A percentile compares a stretch with the other conserved stretches of the same genome.
Conservation (phyloP, 2,888 invertebrate species). For the Melieria omissa region DNA sequence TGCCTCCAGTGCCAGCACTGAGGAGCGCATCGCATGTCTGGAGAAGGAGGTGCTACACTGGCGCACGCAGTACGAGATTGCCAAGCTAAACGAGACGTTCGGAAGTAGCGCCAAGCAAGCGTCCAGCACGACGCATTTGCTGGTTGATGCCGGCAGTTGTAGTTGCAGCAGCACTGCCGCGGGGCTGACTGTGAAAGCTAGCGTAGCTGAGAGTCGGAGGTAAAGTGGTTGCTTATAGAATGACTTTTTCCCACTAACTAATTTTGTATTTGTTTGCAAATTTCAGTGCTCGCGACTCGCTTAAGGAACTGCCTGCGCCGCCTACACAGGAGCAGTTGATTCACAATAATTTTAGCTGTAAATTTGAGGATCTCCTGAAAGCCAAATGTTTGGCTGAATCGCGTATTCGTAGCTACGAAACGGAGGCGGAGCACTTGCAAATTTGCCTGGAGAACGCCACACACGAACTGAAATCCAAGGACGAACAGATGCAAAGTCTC, state of each 20-base stretch:
- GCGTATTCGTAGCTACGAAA: slow-evolving; percentile 57
- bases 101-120: slow-evolving; percentile 22
- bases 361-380: slow-evolving; percentile 62
- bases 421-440: slow-evolving; percentile 67
- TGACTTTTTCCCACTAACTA: too few relatives aligned
- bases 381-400: slow-evolving; percentile 64
- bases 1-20: slow-evolving; percentile 50
- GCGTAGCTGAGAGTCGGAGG: slow-evolving; percentile 49
- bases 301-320: slow-evolving; percentile 51
- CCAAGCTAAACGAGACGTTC: slow-evolving; percentile 68
- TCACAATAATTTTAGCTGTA: slow-evolving; percentile 63
- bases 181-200: slow-evolving; percentile 55
- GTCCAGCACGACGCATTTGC: neutral
- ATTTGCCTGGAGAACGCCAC: slow-evolving; percentile 68
- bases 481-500: slow-evolving; percentile 69
- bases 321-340: slow-evolving; percentile 62
- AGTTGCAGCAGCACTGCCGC: slow-evolving; percentile 62
- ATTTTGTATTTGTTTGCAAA: neutral
- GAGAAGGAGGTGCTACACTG: slow-evolving; percentile 80
- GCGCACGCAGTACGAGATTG: slow-evolving; percentile 78
- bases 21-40: slow-evolving; percentile 66
- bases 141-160: slow-evolving; percentile 37
- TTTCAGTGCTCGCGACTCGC: slow-evolving; percentile 47
- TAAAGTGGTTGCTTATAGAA: slow-evolving; percentile 8
- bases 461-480: slow-evolving; percentile 68